Evolutionary conservation across 2,113 vertebrate genomes (phyloP), one percentile per base, ranked within the genome.

Genomic region (Ibidorhyncha struthersii): DNA sequence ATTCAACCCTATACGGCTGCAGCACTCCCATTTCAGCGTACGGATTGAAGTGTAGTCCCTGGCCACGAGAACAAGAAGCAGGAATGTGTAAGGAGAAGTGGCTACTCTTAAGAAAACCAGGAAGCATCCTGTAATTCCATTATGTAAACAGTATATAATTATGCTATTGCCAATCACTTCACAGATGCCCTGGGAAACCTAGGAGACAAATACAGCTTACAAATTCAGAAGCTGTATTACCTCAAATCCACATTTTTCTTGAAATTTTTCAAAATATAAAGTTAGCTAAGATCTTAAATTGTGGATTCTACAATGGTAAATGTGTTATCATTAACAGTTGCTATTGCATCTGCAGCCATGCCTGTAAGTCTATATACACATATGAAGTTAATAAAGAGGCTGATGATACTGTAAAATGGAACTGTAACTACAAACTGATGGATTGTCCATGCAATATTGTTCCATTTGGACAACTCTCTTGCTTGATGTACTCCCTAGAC

Each of bases 31-130:
- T 45, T 89, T 71, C 81, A 78, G 36, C 47, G 23, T 25, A 61
- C 0, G 0, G 58, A 36, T 6, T 72, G 45, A n/a, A 65, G 6
- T 4, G 7, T 19, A 49, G 52, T 82, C 25, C 17, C 32, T 13
- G 17, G 74, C 29, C 20, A 49, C 29, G 34, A 67, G 56, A 91
- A 53, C 25, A 59, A 87, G 22, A 53, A 65, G 47, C 12, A 47
- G 63, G 27, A 45, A 14, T 27, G 3, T 1, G 0, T 40, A 90
- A 73, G 0, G 1, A 81, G 50, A 91, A 76, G 26, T 17, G 71
- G 38, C 49, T 67, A 36, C 71, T 90, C 74, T 32, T 56, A 58
- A 53, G 45, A 73, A 90, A 93, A 71, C 4, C 79, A 87, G 59
- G 61, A 52, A 62, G n/a, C 23, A 56, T 40, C 72, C 66, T 47